Conservation (phyloP, 1,140 invertebrate genomes). For the Eciton burchellii region DNA sequence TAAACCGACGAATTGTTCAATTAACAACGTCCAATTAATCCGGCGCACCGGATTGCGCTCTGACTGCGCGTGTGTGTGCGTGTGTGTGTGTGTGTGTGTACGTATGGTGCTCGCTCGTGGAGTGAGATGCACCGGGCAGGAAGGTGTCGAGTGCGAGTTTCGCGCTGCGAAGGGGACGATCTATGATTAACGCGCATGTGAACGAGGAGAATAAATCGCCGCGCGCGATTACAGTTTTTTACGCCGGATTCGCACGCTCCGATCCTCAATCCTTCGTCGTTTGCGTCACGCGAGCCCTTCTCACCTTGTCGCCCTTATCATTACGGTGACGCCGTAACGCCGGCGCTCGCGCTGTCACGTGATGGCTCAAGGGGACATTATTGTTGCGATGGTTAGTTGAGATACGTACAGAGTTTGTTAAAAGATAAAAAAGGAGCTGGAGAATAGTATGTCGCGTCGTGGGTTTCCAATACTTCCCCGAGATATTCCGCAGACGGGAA, state of each 20-base stretch:
- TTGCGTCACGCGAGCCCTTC: not conserved
- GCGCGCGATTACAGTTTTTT: constrained; percentile 68
- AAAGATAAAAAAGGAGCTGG: no score
- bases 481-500: no score
- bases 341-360: no score
- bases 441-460: no score
- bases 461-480: no score
- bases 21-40: constrained; percentile 58
- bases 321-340: no score
- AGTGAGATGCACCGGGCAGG: constrained; percentile 50
- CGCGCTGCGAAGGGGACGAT: constrained; percentile 71
- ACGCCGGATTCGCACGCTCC: constrained; percentile 36
- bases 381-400: no score
- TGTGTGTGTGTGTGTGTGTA: constrained; percentile 2
- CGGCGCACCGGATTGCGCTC: constrained; percentile 39
- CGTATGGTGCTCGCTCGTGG: not conserved
- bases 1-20: constrained; percentile 49
- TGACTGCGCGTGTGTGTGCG: not conserved
- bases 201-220: no score
- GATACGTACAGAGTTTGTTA: no score
- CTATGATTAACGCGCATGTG: constrained; percentile 74
- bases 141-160: no score
- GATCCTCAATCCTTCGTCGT: constrained; percentile 41
- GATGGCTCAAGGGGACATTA: no score
- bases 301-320: not conserved